Base-by-base conservation (phyloP, 2,888 invertebrate genomes). In the Boloria selene region DNA sequence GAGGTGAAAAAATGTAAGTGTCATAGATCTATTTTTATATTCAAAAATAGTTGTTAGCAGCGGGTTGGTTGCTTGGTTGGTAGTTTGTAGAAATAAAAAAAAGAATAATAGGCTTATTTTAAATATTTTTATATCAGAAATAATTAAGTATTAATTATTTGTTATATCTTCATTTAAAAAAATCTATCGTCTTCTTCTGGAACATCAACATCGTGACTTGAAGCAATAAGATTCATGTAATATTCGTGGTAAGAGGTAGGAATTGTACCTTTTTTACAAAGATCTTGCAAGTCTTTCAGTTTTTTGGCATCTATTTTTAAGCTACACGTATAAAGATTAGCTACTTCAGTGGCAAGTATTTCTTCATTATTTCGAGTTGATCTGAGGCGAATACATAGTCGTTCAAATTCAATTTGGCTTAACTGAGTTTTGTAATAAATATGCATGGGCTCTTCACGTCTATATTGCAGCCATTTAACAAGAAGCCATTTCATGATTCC, bases 371-470 rank as follows among this genome's bases (percentile, higher is more conserved):
- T 47, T 47, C 47, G 47, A 47, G 47, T 47, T 47, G 47, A 47
- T 47, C 16, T 47, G 47, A 47, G 47, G 47, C 53, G 53, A 31
- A 53, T 53, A 26, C 18, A 18, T 52, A 52, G 52, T 52, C 22
- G 17, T 53, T 53, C 31, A 31, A 53, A 53, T 31, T 53, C 53
- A 22, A 31, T 22, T 53, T 53, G 53, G 53, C 53, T 53, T 53
- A 53, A 53, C 31, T 53, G 53, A 22, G 53, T 53, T 31, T 53
- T 53, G 31, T 53, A 53, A 53, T 53, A 53, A 26, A 53, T 53
- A 53, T 22, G 26, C 31, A 31, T 53, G 53, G 53, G 31, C 53
- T 53, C 18, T 22, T 17, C 22, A 17, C 18, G n/a, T 52, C 14
- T 17, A 14, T 17, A 22, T 22, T 22, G 22, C 22, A 22, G 22